Percentiles rank a stretch among this genome's conserved stretches.
Conservation (phyloP, 2,113 vertebrate species). For the Propithecus coquereli region DNA sequence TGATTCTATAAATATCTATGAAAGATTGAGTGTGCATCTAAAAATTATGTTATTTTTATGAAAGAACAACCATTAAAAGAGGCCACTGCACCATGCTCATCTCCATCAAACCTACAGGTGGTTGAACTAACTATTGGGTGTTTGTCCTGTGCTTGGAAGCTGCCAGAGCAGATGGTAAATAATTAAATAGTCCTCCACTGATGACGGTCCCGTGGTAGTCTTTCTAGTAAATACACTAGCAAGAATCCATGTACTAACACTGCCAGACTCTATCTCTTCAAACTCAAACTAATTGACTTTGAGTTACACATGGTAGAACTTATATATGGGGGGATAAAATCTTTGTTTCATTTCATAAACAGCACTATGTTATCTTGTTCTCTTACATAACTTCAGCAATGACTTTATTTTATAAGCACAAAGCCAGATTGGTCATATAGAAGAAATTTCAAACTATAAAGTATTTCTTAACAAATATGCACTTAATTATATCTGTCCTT, state of each 20-base stretch:
- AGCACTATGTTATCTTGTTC: background rate
- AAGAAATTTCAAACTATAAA: conserved; percentile 9
- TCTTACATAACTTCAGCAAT: conserved; percentile 24
- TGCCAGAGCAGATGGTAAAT: background rate
- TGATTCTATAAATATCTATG: background rate
- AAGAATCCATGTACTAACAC: background rate
- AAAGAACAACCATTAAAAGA: background rate
- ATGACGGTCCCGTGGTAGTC: background rate
- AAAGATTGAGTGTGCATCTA: background rate
- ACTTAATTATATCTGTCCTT: background rate
- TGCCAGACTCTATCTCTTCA: background rate
- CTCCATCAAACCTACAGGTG: background rate
- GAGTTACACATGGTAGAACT: background rate
- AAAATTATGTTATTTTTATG: background rate
- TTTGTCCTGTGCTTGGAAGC: background rate
- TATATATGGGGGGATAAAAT: background rate
- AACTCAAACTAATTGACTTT: background rate
- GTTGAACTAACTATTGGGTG: background rate
- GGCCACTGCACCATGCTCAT: background rate
- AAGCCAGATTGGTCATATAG: background rate
- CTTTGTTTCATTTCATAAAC: background rate
- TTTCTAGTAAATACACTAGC: background rate
- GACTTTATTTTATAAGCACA: conserved; percentile 29
- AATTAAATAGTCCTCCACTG: background rate
- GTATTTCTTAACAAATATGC: background rate